phyloP scores from a whole-genome alignment of 2,113 vertebrate species.

The Mastomys coucha region DNA sequence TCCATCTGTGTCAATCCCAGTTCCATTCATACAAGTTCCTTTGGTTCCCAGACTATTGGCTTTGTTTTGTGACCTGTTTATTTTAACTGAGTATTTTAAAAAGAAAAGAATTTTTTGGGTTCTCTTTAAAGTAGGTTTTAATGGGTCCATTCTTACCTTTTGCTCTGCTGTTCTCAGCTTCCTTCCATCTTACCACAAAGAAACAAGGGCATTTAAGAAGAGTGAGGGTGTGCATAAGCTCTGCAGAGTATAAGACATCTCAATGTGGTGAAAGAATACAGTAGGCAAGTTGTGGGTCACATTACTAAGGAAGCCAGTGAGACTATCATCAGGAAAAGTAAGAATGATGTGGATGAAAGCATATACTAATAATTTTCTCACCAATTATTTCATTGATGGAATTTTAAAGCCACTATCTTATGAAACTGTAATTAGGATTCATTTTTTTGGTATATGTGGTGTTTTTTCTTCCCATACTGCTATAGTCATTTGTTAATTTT shows the following conservation, averaged over 20 bases:
- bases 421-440: conserved; percentile 25
- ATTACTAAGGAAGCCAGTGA: not conserved
- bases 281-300: conserved; percentile 18
- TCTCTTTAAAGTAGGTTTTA: not conserved
- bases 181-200: not conserved
- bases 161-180: not conserved
- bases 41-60: too few species aligned
- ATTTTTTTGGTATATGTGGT: not conserved
- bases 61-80: not conserved
- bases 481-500: conserved; percentile 51
- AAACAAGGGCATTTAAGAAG: conserved; percentile 37
- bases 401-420: conserved; percentile 29
- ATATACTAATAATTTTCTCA: not conserved
- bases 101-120: not conserved
- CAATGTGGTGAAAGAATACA: not conserved
- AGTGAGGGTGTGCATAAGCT: not conserved
- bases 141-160: not conserved
- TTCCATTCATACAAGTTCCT: not conserved
- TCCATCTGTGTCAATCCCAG: not conserved
- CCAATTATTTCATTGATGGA: not conserved
- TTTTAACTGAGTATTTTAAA: not conserved
- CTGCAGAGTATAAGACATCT: not conserved
- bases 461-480: conserved; percentile 15
- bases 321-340: not conserved
- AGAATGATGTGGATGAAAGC: not conserved